Evolutionary conservation across 2,113 vertebrate genomes (phyloP).

Genomic region (Rhabdomys dilectus): DNA sequence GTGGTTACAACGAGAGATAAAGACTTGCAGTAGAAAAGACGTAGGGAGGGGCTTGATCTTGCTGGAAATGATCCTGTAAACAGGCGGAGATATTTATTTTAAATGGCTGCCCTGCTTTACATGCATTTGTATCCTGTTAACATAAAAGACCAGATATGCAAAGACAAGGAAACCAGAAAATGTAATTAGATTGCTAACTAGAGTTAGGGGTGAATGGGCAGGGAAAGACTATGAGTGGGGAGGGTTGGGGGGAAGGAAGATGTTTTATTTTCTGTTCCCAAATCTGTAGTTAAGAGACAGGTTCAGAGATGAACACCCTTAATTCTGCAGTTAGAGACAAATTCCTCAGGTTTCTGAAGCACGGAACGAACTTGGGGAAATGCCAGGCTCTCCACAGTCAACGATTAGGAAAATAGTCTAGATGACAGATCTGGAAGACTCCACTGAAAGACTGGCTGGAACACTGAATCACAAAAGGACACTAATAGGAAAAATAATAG

Average conservation of each 20-base stretch:
- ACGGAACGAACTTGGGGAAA: constrained; percentile 7
- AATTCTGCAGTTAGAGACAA: constrained; percentile 51
- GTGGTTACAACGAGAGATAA: constrained; percentile 25
- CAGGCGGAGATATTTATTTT: not conserved
- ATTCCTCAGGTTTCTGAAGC: constrained; percentile 75
- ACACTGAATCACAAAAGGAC: constrained; percentile 50
- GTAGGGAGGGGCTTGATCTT: not conserved
- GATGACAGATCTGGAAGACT: constrained; percentile 51
- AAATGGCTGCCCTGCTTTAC: not conserved
- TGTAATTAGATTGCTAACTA: not conserved
- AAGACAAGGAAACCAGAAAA: not conserved
- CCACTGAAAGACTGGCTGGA: constrained; percentile 61
- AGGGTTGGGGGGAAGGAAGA: accelerated
- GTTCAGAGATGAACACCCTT: constrained; percentile 31
- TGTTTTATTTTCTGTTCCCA: not conserved
- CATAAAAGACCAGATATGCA: not conserved
- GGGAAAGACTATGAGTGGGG: not conserved
- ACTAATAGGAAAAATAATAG: constrained; percentile 46
- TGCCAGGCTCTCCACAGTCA: constrained; percentile 69
- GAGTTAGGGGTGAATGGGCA: not conserved
- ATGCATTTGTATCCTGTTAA: not conserved
- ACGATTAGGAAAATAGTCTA: not conserved
- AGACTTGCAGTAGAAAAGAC: not conserved
- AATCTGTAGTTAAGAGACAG: constrained; percentile 59
- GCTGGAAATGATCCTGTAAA: constrained; percentile 50